Conservation (phyloP, 2,888 invertebrate species). For the Conistra vaccinii region DNA sequence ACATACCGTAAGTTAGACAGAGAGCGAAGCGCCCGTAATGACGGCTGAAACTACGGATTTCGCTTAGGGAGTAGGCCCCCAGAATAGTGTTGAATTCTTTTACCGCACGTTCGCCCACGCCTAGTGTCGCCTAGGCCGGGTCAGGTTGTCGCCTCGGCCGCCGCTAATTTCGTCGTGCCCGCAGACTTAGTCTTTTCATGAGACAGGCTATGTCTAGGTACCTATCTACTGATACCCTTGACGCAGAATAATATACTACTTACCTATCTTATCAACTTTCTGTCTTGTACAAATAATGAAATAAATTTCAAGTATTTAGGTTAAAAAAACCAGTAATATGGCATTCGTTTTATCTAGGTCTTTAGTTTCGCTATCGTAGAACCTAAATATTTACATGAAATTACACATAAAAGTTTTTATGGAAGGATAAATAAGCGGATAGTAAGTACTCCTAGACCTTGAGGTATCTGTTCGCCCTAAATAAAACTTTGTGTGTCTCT, state of each 20-base stretch:
- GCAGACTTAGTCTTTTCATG: neutral
- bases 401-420: slow-evolving; percentile 8
- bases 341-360: slow-evolving; percentile 48
- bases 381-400: slow-evolving; percentile 36
- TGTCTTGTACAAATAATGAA: slow-evolving; percentile 16
- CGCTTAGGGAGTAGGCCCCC: no score
- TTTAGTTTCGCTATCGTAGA: slow-evolving; percentile 26
- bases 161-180: no score
- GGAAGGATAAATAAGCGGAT: slow-evolving; percentile 1
- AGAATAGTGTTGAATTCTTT: no score
- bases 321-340: slow-evolving; percentile 36
- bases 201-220: neutral
- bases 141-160: no score
- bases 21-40: no score
- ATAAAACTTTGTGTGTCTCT: neutral
- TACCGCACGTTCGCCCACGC: no score
- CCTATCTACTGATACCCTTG: neutral
- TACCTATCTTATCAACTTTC: slow-evolving; percentile 38
- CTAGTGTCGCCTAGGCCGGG: no score
- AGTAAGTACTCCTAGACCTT: neutral
- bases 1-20: no score
- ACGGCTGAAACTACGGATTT: no score
- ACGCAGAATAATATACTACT: neutral
- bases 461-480: neutral
- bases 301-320: slow-evolving; percentile 19